Evolutionary conservation across 2,113 vertebrate species (phyloP), one percentile per base, ranked within the genome.

Genomic region (Phocoena phocoena): DNA sequence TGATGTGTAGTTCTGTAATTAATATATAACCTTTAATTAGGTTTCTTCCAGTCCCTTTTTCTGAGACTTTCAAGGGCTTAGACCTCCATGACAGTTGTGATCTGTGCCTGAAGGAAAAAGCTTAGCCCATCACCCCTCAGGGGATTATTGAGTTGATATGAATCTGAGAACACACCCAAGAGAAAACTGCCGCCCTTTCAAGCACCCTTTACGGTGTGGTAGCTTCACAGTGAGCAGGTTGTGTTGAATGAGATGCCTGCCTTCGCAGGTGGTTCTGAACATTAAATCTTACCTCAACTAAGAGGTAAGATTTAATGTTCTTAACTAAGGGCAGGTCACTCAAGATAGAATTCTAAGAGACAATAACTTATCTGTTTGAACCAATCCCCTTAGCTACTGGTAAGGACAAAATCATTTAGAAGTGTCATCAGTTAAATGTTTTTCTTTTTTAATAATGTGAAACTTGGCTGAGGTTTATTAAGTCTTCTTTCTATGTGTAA

Each of bases 401-500:
- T 63, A 58, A 92, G 13, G 88, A 74, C 0, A 36, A 83, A 67
- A 55, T 92, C 44, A 96, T 90, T 97, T 55, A 80, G 70, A 81
- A 41, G 25, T 79, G 14, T 88, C 28, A 88, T 4, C 20, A 89
- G 36, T 63, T 93, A 33, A 11, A 55, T 50, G 0, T 58, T 84
- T 92, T 77, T 17, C 6, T 87, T 93, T 47, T 96, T 83, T 28
- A 81, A 53, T 88, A 47, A 50, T 65, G 23, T 88, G 55, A 73
- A 92, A 94, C 11, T n/a, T 96, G 9, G 3, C 21, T 88, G 47
- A 93, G 18, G 2, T 71, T 95, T 93, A 90, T 87, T 81, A 79
- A 55, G 62, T 84, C 92, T 92, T 92, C 33, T 85, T 95, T 93
- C n/a, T 68, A 36, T 0, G 3, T 63, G 18, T 47, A 44, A 63